phyloP scores from a whole-genome alignment of 2,113 vertebrate genomes.

The Ceuthmochares aereus region DNA sequence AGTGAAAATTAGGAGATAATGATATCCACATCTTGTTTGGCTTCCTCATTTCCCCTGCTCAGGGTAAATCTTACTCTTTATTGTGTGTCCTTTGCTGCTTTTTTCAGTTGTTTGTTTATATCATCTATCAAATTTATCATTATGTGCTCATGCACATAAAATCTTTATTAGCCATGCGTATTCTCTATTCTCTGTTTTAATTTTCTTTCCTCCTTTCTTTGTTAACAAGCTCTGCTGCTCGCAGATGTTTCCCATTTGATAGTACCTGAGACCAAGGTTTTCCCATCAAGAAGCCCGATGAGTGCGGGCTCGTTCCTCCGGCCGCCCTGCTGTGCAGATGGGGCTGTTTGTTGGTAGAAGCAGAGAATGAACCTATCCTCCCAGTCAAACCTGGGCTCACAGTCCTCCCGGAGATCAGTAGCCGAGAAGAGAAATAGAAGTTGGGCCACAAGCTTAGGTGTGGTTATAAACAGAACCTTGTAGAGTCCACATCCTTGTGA shows the following conservation, averaged over 20 bases:
- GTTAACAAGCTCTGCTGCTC: conserved; percentile 22
- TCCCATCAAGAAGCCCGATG: accelerated
- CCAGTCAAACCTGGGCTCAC: not conserved
- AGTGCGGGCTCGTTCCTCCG: not conserved
- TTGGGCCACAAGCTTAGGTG: not conserved
- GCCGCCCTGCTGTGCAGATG: accelerated
- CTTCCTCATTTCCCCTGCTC: not conserved
- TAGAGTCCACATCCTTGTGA: not conserved
- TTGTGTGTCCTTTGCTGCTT: not conserved
- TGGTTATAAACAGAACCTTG: not conserved
- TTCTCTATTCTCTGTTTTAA: conserved; percentile 43
- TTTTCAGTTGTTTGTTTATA: not conserved
- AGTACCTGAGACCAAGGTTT: conserved; percentile 2
- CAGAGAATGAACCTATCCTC: not conserved
- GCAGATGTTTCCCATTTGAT: conserved; percentile 29
- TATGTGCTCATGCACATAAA: conserved; percentile 17
- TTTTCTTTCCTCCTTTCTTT: conserved; percentile 27
- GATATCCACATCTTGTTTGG: not conserved
- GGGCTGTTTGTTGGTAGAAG: not conserved
- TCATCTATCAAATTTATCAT: conserved; percentile 27
- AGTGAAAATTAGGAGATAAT: not conserved
- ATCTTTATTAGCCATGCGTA: conserved; percentile 35
- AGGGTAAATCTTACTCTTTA: not conserved
- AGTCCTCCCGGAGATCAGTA: not conserved
- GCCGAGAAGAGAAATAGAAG: not conserved